Percentiles rank a stretch among this genome's conserved stretches.
Evolutionary conservation across 2,888 invertebrate genomes (phyloP).

Genomic region (Masnerella sp.): DNA sequence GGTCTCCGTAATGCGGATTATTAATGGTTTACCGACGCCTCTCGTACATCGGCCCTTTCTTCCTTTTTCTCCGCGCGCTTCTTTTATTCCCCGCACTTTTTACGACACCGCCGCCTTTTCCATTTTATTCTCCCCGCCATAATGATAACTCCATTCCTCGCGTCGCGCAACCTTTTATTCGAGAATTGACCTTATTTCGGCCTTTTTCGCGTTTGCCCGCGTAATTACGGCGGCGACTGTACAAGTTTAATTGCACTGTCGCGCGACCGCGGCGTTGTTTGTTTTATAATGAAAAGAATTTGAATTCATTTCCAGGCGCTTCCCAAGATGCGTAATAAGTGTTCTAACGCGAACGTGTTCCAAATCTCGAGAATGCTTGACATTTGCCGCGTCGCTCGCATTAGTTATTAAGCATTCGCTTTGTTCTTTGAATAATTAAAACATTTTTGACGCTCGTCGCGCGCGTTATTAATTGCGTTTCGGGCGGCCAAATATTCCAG

Average conservation of each 20-base stretch:
- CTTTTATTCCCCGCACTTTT: constrained; percentile 38
- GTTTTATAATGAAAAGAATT: constrained; percentile 4
- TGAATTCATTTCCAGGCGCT: too few species aligned
- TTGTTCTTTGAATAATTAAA: constrained; percentile 1
- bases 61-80: constrained; percentile 22
- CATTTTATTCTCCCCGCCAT: constrained; percentile 11
- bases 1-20: constrained; percentile 70
- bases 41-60: constrained; percentile 48
- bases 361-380: constrained; percentile 9
- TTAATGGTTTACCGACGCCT: constrained; percentile 69
- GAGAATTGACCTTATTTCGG: constrained; percentile 2
- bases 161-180: not conserved
- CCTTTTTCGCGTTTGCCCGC: not conserved
- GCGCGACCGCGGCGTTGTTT: too few species aligned
- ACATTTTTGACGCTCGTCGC: not conserved
- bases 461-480: too few species aligned
- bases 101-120: constrained; percentile 27
- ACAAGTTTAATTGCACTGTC: too few species aligned
- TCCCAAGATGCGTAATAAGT: too few species aligned
- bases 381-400: not conserved
- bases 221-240: too few species aligned
- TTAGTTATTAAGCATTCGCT: not conserved
- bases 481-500: too few species aligned
- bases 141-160: constrained; percentile 29
- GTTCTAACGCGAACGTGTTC: too few species aligned